Conservation (phyloP, 2,797 vertebrate species). For the Pachyuromys duprasi region DNA sequence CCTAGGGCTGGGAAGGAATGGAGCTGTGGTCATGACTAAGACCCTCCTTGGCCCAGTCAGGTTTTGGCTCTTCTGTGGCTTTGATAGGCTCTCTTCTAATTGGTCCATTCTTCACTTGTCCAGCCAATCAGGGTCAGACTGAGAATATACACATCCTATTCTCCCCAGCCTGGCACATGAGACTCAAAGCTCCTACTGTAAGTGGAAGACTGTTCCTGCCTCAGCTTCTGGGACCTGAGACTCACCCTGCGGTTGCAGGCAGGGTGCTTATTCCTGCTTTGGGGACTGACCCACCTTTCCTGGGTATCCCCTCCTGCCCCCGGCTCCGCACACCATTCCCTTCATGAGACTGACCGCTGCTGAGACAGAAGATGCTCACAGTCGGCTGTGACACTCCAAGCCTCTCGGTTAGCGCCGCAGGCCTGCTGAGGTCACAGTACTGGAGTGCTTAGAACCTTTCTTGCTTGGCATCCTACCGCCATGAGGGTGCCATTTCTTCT, state of each 20-base stretch:
- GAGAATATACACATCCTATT: not conserved
- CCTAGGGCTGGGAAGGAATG: not conserved
- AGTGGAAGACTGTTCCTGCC: not conserved
- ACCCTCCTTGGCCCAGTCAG: not conserved
- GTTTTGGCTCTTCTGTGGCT: not conserved
- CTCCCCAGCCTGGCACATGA: not conserved
- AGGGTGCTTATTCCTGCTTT: not conserved
- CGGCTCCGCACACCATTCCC: no score
- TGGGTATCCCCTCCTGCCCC: not conserved
- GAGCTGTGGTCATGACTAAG: not conserved
- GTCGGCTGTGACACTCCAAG: not conserved
- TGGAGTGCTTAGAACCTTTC: not conserved
- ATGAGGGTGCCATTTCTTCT: not conserved
- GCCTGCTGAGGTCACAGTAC: not conserved
- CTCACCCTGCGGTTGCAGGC: not conserved
- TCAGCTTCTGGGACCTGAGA: not conserved
- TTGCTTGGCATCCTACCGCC: not conserved
- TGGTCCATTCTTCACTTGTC: not conserved
- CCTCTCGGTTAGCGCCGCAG: not conserved
- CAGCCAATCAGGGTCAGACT: not conserved
- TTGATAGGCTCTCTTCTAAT: not conserved
- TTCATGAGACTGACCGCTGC: no score
- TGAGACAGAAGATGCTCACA: not conserved
- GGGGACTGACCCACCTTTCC: not conserved
- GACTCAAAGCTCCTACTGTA: not conserved